phyloP scores from a whole-genome alignment of 2,113 vertebrate genomes.

The Eidolon helvum region DNA sequence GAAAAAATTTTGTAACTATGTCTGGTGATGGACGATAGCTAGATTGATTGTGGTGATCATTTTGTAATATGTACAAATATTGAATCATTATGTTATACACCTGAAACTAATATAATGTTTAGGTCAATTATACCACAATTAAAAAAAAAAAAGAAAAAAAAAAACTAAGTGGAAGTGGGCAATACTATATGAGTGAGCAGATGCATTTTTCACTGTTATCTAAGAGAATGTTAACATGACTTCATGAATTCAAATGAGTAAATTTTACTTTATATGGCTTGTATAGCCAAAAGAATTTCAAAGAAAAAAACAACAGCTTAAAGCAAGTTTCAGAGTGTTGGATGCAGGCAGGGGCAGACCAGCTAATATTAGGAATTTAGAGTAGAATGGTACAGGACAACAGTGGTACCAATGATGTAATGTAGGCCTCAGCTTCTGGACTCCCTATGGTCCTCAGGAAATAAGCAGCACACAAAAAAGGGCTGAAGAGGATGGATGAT shows the following conservation, averaged over 20 bases:
- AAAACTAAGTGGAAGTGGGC: neutral
- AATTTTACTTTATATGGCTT: neutral
- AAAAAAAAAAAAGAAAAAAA: neutral
- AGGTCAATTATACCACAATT: neutral
- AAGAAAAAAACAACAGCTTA: neutral
- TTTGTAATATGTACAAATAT: neutral
- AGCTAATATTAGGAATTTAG: neutral
- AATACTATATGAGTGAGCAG: neutral
- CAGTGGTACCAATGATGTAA: neutral
- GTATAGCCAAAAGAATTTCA: neutral
- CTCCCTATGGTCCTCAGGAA: neutral
- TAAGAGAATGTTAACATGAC: neutral
- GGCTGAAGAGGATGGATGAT: neutral
- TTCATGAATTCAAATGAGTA: neutral
- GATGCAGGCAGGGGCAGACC: neutral
- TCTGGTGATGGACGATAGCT: neutral
- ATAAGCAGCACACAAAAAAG: neutral
- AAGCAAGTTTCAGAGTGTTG: neutral
- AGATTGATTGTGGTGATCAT: neutral
- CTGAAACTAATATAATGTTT: neutral
- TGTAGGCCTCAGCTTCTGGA: neutral
- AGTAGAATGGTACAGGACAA: neutral
- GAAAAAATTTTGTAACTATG: neutral
- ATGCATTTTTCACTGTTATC: neutral
- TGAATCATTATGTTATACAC: neutral